phyloP scores from a whole-genome alignment of 2,888 invertebrate species.

The Nebria salina region DNA sequence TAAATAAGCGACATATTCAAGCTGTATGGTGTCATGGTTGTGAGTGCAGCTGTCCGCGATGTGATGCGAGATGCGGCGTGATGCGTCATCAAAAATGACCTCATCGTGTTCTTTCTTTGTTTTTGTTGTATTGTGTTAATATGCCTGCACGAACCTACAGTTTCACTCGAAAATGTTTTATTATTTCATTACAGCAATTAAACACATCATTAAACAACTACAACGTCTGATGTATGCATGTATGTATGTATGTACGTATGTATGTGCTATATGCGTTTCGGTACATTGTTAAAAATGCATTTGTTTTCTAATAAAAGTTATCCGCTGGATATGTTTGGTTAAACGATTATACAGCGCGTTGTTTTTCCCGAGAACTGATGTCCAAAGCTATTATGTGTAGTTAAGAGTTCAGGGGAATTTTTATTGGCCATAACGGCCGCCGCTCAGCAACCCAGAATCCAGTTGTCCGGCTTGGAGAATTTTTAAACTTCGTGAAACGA shows the following conservation, averaged over 20 bases:
- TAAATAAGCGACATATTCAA: neutral
- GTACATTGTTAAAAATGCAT: too few species aligned
- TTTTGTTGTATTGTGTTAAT: conserved; percentile 4
- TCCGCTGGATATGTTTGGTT: too few species aligned
- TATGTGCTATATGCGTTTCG: too few species aligned
- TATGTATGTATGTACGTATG: too few species aligned
- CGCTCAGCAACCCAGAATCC: conserved; percentile 20
- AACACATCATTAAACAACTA: conserved; percentile 3
- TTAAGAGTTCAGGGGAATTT: conserved; percentile 42
- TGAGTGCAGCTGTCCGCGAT: neutral
- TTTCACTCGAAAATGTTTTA: conserved; percentile 18
- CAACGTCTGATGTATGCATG: too few species aligned
- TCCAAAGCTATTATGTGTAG: conserved; percentile 36
- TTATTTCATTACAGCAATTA: conserved; percentile 20
- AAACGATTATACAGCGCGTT: neutral
- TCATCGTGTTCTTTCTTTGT: neutral
- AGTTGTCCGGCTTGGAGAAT: conserved; percentile 17
- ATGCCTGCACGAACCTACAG: conserved; percentile 7
- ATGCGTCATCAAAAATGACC: conserved; percentile 2
- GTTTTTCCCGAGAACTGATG: conserved; percentile 36
- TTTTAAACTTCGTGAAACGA: conserved; percentile 1
- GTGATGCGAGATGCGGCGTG: conserved; percentile 7
- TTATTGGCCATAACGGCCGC: conserved; percentile 37
- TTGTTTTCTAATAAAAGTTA: too few species aligned
- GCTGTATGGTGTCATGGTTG: neutral